Percentiles rank a stretch among this genome's conserved stretches.
These are phyloP conservation scores for Sinhomidia bicolor DNA, from an alignment of 2,888 invertebrate genomes.

Conservation along the genomic window DNA sequence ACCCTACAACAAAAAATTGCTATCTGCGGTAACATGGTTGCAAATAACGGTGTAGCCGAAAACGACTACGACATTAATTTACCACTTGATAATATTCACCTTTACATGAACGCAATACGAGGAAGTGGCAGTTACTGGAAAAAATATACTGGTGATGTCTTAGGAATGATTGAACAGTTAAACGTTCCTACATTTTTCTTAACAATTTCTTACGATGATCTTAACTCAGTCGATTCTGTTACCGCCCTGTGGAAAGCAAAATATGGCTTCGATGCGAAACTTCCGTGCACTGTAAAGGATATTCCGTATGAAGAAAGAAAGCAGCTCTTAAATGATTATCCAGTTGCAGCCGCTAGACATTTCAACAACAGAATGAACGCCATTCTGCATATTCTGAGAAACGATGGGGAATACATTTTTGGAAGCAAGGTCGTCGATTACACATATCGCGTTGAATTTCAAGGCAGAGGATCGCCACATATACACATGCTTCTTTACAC, in stretches of 20 bases:
- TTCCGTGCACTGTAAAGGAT: neutral
- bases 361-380: conserved; percentile 38
- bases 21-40: conserved; percentile 50
- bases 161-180: conserved; percentile 55
- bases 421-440: conserved; percentile 38
- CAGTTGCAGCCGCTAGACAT: conserved; percentile 54
- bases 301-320: conserved; percentile 23
- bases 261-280: neutral
- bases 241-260: conserved; percentile 60
- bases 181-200: conserved; percentile 61
- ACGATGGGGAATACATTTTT: conserved; percentile 27
- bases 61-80: neutral
- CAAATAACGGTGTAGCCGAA: neutral
- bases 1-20: conserved; percentile 58
- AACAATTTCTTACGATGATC: conserved; percentile 63
- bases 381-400: neutral
- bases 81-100: conserved; percentile 16
- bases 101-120: conserved; percentile 58
- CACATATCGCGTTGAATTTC: conserved; percentile 55
- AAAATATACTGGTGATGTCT: conserved; percentile 52
- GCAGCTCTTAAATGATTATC: conserved; percentile 43
- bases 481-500: conserved; percentile 48
- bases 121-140: conserved; percentile 62
- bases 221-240: conserved; percentile 53
- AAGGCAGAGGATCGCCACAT: conserved; percentile 58